Base-by-base conservation (phyloP, 1,140 invertebrate species). In the Matsumurasca onukii region DNA sequence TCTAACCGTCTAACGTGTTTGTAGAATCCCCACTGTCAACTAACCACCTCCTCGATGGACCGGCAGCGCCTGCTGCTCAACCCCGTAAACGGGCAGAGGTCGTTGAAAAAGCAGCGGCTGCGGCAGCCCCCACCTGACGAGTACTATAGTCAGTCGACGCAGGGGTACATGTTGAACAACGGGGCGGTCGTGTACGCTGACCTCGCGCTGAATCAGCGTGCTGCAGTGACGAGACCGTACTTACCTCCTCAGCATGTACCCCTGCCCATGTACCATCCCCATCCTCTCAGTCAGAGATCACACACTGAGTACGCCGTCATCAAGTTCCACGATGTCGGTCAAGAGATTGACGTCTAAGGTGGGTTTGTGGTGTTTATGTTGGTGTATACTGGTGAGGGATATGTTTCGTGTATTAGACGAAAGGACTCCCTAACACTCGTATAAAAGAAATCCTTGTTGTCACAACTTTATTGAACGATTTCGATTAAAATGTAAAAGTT, bases 301-400 rank as follows among this genome's bases (percentile, higher is more conserved):
- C 81, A 81, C 78, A 88, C 86, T 75, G 88, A 91, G 77, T 90
- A 91, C 76, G 86, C 88, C 51, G 88, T 89, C 73, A 83, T 91
- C 70, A 89, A 89, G 79, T 92, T 91, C 80, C 88, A 90, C 77
- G 90, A 91, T 77, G 82, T 88, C 70, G 86, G 86, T 74, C 85
- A 87, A 76, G 87, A 88, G 78, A 91, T 92, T 75, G 89, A 91
- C 79, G 89, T 92, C 75, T 92, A 79, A 84, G 69, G 66, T 63
- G 31, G 52, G 65, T 68, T 30, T 3, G 34, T 39, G 34, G 34
- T 39, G 5, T 39, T 5, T 39, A 5, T 39, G 34, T 5, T 39
- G 5, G 34, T 39, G 17, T 5, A 39, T 5, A 39, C 5, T 39
- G 17, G 34, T 17, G 34, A 17, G 34, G 34, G n/a, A n/a, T n/a